A percentile compares a stretch with the other conserved stretches of the same genome.
Evolutionary conservation across 2,797 vertebrate species (phyloP).

Genomic region (Setipinna tenuifilis): DNA sequence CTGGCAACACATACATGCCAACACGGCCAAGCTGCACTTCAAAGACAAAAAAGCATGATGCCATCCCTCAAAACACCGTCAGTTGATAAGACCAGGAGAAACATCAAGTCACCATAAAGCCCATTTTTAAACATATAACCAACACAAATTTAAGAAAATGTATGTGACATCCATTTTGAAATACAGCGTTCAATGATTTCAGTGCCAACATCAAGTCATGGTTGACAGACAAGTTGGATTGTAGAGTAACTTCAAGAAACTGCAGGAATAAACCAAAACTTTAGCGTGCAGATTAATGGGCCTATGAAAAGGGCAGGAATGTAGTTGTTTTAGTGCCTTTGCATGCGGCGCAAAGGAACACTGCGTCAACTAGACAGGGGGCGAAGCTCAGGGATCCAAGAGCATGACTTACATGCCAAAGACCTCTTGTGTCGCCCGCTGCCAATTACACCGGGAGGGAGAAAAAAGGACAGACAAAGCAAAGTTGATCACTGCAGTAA

Average conservation of each 20-base stretch:
- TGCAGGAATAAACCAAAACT: background rate
- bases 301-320: background rate
- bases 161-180: background rate
- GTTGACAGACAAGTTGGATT: background rate
- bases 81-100: background rate
- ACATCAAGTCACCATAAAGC: background rate
- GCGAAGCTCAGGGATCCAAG: background rate
- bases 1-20: slow-evolving; percentile 18
- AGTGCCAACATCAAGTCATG: background rate
- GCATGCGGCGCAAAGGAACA: background rate
- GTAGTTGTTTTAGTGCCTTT: background rate
- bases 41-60: background rate
- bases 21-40: background rate
- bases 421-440: background rate
- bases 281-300: background rate
- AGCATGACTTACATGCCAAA: slow-evolving; percentile 21
- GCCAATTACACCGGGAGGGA: background rate
- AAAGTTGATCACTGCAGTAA: background rate
- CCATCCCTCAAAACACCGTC: background rate
- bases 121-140: background rate
- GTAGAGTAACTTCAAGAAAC: background rate
- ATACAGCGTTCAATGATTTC: background rate
- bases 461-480: background rate
- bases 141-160: background rate
- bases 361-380: background rate